Conservation (phyloP, 2,888 invertebrate genomes). For the Lochmaea capreae region DNA sequence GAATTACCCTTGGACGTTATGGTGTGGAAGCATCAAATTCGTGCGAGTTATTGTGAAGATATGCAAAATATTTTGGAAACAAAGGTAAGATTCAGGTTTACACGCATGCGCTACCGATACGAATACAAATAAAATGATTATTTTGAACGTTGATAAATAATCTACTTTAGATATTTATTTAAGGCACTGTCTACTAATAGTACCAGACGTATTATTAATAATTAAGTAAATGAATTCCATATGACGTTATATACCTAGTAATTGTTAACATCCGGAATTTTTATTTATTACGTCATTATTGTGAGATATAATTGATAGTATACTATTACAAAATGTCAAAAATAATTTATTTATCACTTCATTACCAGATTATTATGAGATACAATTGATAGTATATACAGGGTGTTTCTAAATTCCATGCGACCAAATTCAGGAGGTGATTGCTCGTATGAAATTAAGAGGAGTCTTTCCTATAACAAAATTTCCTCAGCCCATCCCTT, state of each 20-base stretch:
- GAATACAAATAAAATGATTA: not conserved
- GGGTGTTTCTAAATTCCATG: too few relatives aligned
- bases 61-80: conserved; percentile 67
- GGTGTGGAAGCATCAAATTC: conserved; percentile 68
- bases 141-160: not conserved
- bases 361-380: too few relatives aligned
- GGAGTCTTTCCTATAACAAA: too few relatives aligned
- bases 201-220: not conserved
- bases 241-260: not conserved
- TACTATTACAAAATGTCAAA: too few relatives aligned
- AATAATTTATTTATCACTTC: too few relatives aligned
- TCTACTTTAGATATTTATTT: not conserved
- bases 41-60: conserved; percentile 68
- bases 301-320: not conserved
- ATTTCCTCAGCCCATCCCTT: too few relatives aligned
- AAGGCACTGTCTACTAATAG: not conserved
- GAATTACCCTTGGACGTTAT: conserved; percentile 69
- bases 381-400: too few relatives aligned
- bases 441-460: too few relatives aligned
- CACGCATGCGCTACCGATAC: not conserved
- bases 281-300: not conserved
- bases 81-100: conserved; percentile 53
- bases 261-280: not conserved
- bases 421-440: too few relatives aligned
- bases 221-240: not conserved